phyloP scores from a whole-genome alignment of 2,113 vertebrate species.

The Cyanoramphus novaezelandiae region DNA sequence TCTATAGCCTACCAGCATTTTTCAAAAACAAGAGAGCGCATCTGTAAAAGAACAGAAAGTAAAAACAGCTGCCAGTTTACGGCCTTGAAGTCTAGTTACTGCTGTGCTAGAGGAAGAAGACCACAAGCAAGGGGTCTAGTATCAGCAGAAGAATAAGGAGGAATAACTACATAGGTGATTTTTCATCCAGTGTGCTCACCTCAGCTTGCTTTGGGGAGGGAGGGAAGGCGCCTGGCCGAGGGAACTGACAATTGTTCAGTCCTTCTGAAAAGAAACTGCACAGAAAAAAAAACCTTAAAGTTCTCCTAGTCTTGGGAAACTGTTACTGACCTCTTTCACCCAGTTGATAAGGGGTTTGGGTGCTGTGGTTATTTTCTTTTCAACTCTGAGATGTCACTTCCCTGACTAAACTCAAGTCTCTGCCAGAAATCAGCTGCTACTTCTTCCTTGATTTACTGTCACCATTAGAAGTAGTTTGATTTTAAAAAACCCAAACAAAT shows the following conservation, averaged over 20 bases:
- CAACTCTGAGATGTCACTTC: not conserved
- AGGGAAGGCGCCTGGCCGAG: not conserved
- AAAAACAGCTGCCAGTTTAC: not conserved
- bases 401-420: not conserved
- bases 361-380: not conserved
- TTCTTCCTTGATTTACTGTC: not conserved
- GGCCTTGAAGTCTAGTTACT: conserved; percentile 23
- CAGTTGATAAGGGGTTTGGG: not conserved
- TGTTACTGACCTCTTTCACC: not conserved
- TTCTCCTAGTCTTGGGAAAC: not conserved
- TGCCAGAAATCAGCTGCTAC: not conserved
- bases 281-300: not conserved
- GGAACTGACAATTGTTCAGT: not conserved
- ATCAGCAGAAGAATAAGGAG: not conserved
- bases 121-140: not conserved
- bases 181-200: not conserved
- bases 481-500: not conserved
- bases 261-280: not conserved
- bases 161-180: not conserved
- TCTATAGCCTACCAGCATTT: not conserved
- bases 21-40: not conserved
- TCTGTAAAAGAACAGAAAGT: not conserved
- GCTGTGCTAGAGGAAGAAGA: conserved; percentile 6
- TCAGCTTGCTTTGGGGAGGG: not conserved
- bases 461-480: not conserved